Percentiles rank a stretch among this genome's conserved stretches.
Conservation (phyloP, 2,888 invertebrate species). For the Scaptomyza tumidula region DNA sequence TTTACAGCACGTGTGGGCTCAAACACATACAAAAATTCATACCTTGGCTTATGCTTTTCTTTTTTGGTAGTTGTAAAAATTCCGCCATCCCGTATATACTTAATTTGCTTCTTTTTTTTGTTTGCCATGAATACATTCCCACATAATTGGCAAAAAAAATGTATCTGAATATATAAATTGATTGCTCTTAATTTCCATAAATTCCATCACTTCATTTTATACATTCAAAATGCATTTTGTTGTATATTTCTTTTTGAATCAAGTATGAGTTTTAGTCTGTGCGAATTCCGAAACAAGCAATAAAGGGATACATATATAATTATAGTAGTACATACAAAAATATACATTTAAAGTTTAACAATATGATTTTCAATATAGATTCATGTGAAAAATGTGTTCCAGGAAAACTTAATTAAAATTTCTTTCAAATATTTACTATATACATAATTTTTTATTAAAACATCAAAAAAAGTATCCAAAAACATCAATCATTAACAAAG, state of each 20-base stretch:
- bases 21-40: background rate
- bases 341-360: too few species aligned
- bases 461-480: too few species aligned
- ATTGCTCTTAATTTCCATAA: background rate
- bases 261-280: background rate
- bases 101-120: background rate
- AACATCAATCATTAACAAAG: background rate
- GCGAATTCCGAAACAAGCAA: background rate
- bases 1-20: constrained; percentile 41
- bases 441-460: too few species aligned
- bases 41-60: background rate
- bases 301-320: background rate
- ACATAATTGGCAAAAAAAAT: background rate
- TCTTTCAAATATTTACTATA: too few species aligned
- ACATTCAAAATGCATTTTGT: background rate
- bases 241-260: background rate
- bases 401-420: too few species aligned
- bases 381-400: too few species aligned
- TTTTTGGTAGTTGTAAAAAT: background rate
- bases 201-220: background rate
- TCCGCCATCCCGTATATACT: background rate
- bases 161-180: background rate
- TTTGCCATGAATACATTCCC: background rate
- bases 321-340: too few species aligned
- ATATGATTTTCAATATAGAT: too few species aligned